These are phyloP conservation scores for Pantherophis vulpinus DNA, from an alignment of 2,797 vertebrate species.

Conservation along the genomic window DNA sequence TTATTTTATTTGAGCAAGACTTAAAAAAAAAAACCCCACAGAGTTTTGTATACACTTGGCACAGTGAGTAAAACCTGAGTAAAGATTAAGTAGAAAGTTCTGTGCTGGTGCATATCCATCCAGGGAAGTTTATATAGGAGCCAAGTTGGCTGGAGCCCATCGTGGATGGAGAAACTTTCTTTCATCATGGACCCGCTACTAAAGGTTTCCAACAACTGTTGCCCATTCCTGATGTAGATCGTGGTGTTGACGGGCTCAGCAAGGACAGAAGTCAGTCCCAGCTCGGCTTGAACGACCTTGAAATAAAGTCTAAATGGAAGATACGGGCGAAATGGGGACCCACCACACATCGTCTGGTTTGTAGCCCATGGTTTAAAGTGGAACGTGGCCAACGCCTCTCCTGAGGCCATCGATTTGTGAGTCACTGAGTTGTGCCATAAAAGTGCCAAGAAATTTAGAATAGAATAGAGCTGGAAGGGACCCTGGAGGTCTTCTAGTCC, in stretches of 20 bases:
- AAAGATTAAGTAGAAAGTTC: not conserved
- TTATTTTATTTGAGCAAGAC: not conserved
- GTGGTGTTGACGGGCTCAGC: too few species aligned
- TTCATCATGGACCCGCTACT: not conserved
- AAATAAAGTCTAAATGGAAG: not conserved
- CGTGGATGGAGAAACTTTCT: not conserved
- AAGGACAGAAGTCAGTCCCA: too few species aligned
- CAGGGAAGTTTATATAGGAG: not conserved
- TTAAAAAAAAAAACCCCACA: not conserved
- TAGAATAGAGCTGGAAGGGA: too few species aligned
- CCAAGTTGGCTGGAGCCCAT: not conserved
- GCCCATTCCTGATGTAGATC: not conserved
- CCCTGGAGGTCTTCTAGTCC: too few species aligned
- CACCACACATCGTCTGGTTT: not conserved
- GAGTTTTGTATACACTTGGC: not conserved
- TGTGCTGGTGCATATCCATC: not conserved
- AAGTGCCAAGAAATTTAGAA: not conserved
- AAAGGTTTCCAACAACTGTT: not conserved
- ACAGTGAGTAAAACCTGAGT: not conserved
- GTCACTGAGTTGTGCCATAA: not conserved
- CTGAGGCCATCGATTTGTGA: not conserved
- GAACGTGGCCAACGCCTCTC: not conserved
- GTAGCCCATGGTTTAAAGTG: not conserved
- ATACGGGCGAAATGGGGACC: not conserved
- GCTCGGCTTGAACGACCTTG: not conserved